Evolutionary conservation across 1,140 invertebrate species (phyloP), one percentile per base, ranked within the genome.

Genomic region (Polypedilum pembai): DNA sequence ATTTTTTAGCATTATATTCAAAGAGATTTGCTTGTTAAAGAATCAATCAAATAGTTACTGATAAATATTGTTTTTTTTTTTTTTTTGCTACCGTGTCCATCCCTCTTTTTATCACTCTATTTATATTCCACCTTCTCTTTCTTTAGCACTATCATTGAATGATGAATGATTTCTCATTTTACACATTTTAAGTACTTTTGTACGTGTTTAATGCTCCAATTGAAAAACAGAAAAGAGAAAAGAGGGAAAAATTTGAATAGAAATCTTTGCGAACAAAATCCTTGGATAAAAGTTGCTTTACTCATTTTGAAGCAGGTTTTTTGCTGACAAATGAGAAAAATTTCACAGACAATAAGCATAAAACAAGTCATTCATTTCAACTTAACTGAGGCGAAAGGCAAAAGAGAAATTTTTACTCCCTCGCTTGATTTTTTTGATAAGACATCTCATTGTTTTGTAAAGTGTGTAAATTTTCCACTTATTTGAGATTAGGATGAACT

Each of bases 141-240:
- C 12, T 56, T 56, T 12, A 56, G 15, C 12, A 56, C 45, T 56
- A 56, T 56, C 8, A 56, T 56, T n/a, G n/a, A 56, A 56, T 56
- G 45, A 56, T 56, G 45, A n/a, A 56, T 56, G 45, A 56, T 56
- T 56, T 56, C 45, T 56, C 45, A 56, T 56, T 56, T 56, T 56
- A 56, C 45, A 56, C 45, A n/a, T 56, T 45, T 45, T 56, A 56
- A 56, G 45, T 56, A 56, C 12, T 56, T 56, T 56, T 56, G 45
- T 56, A 56, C 45, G 45, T 56, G 45, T 56, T 56, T 56, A 56
- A 56, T 56, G n/a, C 45, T 56, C 15, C 45, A n/a, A 56, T 4
- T 56, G 10, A 15, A 56, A 15, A 12, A n/a, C 8, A 15, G 4
- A 56, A 56, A 1, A 56, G 7, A n/a, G 15, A 15, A n/a, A 12